Percentiles rank a stretch among this genome's conserved stretches.
Evolutionary conservation across 92 coral and sea anemone genomes (phyloP).

Genomic region (Porites lobata): DNA sequence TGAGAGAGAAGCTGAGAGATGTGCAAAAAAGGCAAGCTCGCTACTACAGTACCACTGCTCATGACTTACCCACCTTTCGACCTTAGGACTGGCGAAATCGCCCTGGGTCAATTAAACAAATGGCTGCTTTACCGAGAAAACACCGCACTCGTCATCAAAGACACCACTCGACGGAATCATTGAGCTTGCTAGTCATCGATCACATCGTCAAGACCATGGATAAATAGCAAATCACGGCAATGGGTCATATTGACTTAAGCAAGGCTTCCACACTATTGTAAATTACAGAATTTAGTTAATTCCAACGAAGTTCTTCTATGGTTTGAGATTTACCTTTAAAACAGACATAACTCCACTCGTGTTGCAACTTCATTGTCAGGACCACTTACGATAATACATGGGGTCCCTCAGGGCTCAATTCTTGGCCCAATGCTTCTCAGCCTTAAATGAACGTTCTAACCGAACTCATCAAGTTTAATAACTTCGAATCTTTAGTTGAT

Average conservation of each 20-base stretch:
- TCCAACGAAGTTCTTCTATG: background rate
- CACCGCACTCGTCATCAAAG: too few relatives aligned
- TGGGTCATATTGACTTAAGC: too few relatives aligned
- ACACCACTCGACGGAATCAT: too few relatives aligned
- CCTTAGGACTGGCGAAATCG: too few relatives aligned
- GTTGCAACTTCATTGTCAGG: background rate
- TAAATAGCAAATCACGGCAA: too few relatives aligned
- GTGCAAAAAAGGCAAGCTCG: constrained; percentile 14
- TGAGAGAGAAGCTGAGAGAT: constrained; percentile 36
- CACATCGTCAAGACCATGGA: too few relatives aligned
- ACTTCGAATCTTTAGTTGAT: background rate
- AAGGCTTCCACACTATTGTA: background rate
- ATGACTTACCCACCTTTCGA: constrained; percentile 20
- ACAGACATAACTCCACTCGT: background rate
- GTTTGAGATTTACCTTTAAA: background rate
- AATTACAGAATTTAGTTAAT: background rate
- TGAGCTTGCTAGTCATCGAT: too few relatives aligned
- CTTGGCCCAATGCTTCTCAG: background rate
- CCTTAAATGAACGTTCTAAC: background rate
- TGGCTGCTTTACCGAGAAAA: too few relatives aligned
- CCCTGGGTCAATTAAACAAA: too few relatives aligned
- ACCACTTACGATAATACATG: background rate
- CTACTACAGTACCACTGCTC: constrained; percentile 35
- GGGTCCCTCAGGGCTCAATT: background rate
- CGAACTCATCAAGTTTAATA: background rate